Percentiles rank a stretch among this genome's conserved stretches.
Conservation (phyloP, 2,113 vertebrate species). For the Chunga burmeisteri region DNA sequence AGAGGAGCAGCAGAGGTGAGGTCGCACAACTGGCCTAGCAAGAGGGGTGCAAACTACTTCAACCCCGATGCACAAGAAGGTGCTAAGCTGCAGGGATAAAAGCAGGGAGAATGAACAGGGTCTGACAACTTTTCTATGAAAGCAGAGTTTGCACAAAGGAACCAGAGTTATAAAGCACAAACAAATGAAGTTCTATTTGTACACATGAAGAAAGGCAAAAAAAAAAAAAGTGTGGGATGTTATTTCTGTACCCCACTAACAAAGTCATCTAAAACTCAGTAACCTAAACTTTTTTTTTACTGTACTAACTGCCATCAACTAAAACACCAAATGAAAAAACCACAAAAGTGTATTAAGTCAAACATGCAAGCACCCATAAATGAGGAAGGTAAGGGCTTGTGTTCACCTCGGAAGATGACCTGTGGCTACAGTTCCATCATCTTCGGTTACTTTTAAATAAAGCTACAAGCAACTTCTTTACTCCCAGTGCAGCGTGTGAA, state of each 20-base stretch:
- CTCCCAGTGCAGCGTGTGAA: neutral
- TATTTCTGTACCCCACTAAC: neutral
- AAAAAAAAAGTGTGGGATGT: neutral
- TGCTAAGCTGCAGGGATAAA: neutral
- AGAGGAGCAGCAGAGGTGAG: neutral
- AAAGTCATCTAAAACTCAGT: neutral
- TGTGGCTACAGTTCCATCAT: neutral
- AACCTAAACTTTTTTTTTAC: neutral
- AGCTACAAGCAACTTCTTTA: neutral
- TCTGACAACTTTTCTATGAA: neutral
- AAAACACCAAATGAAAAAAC: neutral
- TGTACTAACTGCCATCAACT: neutral
- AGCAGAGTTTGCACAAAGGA: neutral
- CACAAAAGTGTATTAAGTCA: neutral
- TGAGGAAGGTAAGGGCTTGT: neutral
- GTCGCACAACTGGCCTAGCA: neutral
- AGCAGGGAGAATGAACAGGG: neutral
- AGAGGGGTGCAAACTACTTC: neutral
- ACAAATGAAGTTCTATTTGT: neutral
- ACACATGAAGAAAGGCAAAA: neutral
- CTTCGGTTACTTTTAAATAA: neutral
- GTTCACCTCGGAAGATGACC: neutral
- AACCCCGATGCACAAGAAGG: neutral
- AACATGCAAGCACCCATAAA: neutral
- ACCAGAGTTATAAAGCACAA: neutral